Percentiles rank a stretch among this genome's conserved stretches.
Evolutionary conservation across 2,113 vertebrate genomes (phyloP).

Genomic region (Uria lomvia): DNA sequence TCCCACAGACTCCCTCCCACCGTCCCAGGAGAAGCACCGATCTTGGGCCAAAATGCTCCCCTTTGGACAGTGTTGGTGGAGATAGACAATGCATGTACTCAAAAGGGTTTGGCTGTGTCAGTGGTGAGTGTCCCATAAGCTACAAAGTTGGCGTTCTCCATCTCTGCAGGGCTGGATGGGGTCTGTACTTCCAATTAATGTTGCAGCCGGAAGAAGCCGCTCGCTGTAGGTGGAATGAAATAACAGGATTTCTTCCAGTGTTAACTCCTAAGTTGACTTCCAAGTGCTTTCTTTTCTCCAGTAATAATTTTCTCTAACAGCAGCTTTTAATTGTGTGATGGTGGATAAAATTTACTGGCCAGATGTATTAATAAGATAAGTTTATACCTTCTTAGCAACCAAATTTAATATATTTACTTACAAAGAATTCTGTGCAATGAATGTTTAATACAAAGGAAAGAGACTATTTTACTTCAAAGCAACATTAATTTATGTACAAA

Average conservation of each 20-base stretch:
- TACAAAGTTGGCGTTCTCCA: background rate
- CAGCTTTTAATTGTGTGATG: constrained; percentile 13
- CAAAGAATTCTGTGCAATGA: constrained; percentile 60
- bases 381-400: constrained; percentile 66
- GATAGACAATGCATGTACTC: background rate
- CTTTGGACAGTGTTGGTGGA: background rate
- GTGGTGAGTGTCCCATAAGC: background rate
- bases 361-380: constrained; percentile 35
- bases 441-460: constrained; percentile 57
- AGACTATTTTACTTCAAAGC: constrained; percentile 66
- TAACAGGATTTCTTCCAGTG: constrained; percentile 4
- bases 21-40: background rate
- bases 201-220: constrained; percentile 30
- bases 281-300: constrained; percentile 45
- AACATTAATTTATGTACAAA: constrained; percentile 65
- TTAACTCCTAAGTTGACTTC: constrained; percentile 43
- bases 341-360: constrained; percentile 36
- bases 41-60: background rate
- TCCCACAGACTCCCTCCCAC: background rate
- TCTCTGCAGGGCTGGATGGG: constrained; percentile 18
- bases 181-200: constrained; percentile 48
- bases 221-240: background rate
- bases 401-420: constrained; percentile 72
- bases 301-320: constrained; percentile 26
- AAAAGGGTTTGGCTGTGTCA: background rate